Evolutionary conservation across 2,888 invertebrate genomes (phyloP).

Genomic region (Philhelius pedissequus): DNA sequence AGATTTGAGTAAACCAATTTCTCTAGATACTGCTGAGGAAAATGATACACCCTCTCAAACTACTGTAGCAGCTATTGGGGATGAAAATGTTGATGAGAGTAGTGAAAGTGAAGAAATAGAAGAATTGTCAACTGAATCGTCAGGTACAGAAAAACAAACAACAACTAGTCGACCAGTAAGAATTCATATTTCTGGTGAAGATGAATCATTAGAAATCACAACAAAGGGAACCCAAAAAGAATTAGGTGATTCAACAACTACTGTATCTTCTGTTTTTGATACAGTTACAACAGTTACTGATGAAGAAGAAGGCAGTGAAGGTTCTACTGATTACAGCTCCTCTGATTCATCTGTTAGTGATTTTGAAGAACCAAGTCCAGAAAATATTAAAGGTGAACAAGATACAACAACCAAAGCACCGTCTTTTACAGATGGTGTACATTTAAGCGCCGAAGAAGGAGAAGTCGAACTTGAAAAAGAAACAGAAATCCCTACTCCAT

Average conservation of each 20-base stretch:
- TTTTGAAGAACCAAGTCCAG: background rate
- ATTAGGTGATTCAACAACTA: background rate
- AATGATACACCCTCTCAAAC: background rate
- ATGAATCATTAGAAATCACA: conserved; percentile 40
- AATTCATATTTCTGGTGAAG: background rate
- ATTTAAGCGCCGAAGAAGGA: background rate
- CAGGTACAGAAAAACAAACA: background rate
- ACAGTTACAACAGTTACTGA: conserved; percentile 50
- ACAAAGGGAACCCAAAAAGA: conserved; percentile 41
- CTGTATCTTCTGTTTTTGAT: background rate
- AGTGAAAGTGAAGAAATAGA: conserved; percentile 15
- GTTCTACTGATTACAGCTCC: background rate
- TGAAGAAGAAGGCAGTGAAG: background rate
- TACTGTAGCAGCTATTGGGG: background rate
- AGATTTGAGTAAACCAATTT: background rate
- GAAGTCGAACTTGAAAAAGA: background rate
- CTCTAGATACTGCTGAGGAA: background rate
- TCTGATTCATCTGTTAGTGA: background rate
- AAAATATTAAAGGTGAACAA: background rate
- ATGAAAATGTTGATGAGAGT: background rate
- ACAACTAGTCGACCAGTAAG: background rate
- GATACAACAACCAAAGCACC: conserved; percentile 20
- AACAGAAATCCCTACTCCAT: background rate
- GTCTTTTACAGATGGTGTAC: conserved; percentile 2
- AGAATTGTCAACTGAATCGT: conserved; percentile 1